A percentile compares a stretch with the other conserved stretches of the same genome.
Evolutionary conservation across 1,140 invertebrate genomes (phyloP).

Genomic region (Drosophila ananassae): DNA sequence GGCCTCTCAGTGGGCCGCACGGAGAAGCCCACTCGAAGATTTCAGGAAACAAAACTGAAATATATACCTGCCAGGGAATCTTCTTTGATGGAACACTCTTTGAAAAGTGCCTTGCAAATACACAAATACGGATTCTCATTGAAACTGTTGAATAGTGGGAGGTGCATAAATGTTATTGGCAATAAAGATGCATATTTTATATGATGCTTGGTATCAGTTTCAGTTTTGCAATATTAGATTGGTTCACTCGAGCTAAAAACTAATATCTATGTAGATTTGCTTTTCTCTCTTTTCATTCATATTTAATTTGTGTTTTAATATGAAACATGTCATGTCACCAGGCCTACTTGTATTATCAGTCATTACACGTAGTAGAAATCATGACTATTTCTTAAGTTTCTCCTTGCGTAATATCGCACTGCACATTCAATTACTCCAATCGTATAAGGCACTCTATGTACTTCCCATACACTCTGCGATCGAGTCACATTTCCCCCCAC

Average conservation of each 20-base stretch:
- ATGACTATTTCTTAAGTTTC: neutral
- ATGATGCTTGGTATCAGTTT: neutral
- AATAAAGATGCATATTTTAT: neutral
- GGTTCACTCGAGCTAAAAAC: too few species aligned
- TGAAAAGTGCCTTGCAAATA: conserved; percentile 18
- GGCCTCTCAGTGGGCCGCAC: conserved; percentile 7
- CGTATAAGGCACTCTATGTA: conserved; percentile 6
- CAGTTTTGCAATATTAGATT: neutral
- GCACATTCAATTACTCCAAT: conserved; percentile 21
- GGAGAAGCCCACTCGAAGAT: neutral
- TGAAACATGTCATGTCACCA: too few species aligned
- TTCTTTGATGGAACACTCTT: conserved; percentile 49
- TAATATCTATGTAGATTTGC: neutral
- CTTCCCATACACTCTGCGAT: conserved; percentile 19
- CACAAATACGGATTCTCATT: conserved; percentile 32
- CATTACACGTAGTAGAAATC: neutral
- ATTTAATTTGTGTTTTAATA: too few species aligned
- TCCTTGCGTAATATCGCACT: conserved; percentile 9
- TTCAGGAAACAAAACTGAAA: conserved; percentile 9
- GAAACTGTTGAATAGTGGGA: conserved; percentile 9
- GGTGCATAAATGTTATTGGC: neutral
- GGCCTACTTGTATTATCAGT: neutral
- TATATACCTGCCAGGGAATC: conserved; percentile 37
- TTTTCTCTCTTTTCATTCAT: neutral
- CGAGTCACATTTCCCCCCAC: conserved; percentile 16